These are phyloP conservation scores for Neostethus bicornis DNA, from an alignment of 2,797 vertebrate genomes.

Conservation along the genomic window DNA sequence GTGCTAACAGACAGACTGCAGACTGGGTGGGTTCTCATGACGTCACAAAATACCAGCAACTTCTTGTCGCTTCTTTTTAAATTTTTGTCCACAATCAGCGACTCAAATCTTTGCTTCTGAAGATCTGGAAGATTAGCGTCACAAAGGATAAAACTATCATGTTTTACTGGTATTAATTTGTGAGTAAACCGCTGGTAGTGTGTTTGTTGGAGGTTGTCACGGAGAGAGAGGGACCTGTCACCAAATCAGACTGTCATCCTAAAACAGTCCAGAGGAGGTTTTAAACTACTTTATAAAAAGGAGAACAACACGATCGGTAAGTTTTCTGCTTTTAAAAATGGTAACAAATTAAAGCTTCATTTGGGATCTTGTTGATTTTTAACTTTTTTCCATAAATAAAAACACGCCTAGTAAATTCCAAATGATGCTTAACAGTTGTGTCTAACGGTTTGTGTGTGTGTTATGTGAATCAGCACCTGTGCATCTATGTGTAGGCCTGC, in stretches of 20 bases:
- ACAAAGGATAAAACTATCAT: neutral
- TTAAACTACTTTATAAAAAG: constrained; percentile 5
- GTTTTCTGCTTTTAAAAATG: constrained; percentile 9
- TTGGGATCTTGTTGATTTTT: neutral
- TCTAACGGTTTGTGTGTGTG: neutral
- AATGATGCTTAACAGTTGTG: neutral
- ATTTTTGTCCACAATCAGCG: constrained; percentile 57
- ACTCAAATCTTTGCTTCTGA: too few relatives aligned
- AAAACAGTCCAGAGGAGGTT: constrained; percentile 9
- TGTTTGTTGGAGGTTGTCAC: constrained; percentile 20
- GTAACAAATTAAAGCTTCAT: neutral
- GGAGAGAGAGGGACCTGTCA: constrained; percentile 7
- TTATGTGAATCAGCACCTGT: constrained; percentile 25
- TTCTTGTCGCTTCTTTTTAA: constrained; percentile 52
- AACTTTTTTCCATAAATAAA: constrained; percentile 46
- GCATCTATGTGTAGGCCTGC: constrained; percentile 12
- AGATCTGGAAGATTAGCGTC: constrained; percentile 36
- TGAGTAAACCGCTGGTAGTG: neutral
- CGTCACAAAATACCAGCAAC: constrained; percentile 53
- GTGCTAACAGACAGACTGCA: constrained; percentile 20
- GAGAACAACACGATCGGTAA: constrained; percentile 39
- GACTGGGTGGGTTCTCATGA: constrained; percentile 46
- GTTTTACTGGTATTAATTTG: neutral
- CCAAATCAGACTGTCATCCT: constrained; percentile 20
- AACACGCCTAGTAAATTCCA: constrained; percentile 1